phyloP scores from a whole-genome alignment of 2,113 vertebrate species.

The Globicephala melas region DNA sequence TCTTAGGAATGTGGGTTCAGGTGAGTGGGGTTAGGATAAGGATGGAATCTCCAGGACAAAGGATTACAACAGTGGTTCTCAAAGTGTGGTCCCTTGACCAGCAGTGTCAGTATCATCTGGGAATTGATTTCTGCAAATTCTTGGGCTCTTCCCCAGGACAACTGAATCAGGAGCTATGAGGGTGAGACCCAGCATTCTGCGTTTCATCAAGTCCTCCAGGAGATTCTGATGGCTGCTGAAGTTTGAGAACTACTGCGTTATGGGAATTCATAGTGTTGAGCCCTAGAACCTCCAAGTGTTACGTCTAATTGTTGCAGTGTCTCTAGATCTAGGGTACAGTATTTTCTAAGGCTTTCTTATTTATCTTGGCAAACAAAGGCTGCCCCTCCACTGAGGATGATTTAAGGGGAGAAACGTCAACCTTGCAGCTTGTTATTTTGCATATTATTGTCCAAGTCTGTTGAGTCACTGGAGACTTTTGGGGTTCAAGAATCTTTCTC shows the following conservation, averaged over 20 bases:
- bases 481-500: not conserved
- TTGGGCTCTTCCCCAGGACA: not conserved
- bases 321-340: not conserved
- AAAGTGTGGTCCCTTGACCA: not conserved
- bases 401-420: not conserved
- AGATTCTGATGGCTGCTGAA: not conserved
- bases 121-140: not conserved
- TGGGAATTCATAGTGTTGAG: not conserved
- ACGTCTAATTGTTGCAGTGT: not conserved
- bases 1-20: not conserved
- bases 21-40: not conserved
- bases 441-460: not conserved
- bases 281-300: not conserved
- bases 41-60: not conserved
- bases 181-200: not conserved
- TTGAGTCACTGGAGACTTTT: not conserved
- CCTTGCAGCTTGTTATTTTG: not conserved
- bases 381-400: not conserved
- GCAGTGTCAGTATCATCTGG: not conserved
- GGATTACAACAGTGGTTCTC: not conserved
- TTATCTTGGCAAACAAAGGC: not conserved
- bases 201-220: not conserved
- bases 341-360: slow-evolving; percentile 13
- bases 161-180: not conserved
- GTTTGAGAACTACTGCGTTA: not conserved